Base-by-base conservation (phyloP, 2,797 vertebrate genomes). In the Delichon dasypus region DNA sequence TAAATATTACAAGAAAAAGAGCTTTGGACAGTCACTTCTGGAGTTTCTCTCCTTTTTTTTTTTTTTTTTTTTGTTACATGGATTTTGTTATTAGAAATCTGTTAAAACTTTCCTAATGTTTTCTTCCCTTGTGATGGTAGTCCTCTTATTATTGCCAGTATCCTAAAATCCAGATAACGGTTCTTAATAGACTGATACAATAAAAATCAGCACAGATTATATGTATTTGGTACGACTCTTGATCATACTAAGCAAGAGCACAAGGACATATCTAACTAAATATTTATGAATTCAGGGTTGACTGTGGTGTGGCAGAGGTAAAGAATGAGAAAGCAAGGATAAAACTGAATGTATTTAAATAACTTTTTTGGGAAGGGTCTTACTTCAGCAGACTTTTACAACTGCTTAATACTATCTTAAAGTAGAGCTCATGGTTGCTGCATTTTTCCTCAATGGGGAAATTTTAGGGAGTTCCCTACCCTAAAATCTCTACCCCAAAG, bases 171-270 rank as follows among this genome's bases (percentile, higher is more conserved):
- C 86, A 97, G 15, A 45, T 54, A 61, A 53, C 32, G 91, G 44
- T 6, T 17, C 79, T 94, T 94, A 94, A 76, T 96, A 97, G 96
- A 96, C 30, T 23, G 22, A 34, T 61, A 87, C n/a, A 64, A 94
- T 94, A 95, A 96, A 96, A 95, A 62, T 85, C 89, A 89, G 70
- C 66, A 92, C 32, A 92, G 70, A 96, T 95, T 95, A 85, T 79
- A 86, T 34, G 29, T 44, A 88, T 76, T 77, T 88, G 51, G 88
- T 94, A 95, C 54, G 60, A 61, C 20, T 25, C 36, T 42, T 22
- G 12, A 93, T 44, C 32, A 30, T 45, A 76, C 55, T 85, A 91
- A 70, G 54, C 45, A 95, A 95, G 16, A 87, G 80, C 40, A 85
- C 27, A 42, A 73, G 62, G 67, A 89, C 67, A 93, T 95, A 94